Percentiles rank a stretch among this genome's conserved stretches.
Evolutionary conservation across 2,113 vertebrate genomes (phyloP).

Genomic region (Piliocolobus tephrosceles): DNA sequence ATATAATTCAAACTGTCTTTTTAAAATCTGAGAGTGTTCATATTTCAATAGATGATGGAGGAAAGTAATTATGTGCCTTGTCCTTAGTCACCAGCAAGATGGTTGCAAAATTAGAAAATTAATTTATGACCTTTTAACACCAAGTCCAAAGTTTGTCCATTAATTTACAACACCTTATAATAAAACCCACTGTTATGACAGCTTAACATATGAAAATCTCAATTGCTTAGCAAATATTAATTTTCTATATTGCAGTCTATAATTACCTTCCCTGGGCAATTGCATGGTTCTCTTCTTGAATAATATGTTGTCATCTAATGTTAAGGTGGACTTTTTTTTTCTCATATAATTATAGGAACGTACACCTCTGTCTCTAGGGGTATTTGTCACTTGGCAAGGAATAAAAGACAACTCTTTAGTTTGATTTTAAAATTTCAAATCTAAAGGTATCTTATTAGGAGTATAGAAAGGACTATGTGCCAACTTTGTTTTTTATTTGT

Average conservation of each 20-base stretch:
- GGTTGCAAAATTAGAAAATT: constrained; percentile 56
- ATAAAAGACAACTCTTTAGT: background rate
- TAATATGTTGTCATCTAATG: constrained; percentile 30
- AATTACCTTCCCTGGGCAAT: constrained; percentile 56
- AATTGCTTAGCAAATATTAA: constrained; percentile 56
- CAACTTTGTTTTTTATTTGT: background rate
- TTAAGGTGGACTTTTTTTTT: constrained; percentile 48
- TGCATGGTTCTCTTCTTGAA: constrained; percentile 43
- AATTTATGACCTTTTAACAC: constrained; percentile 58
- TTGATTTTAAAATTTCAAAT: background rate
- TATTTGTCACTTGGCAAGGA: background rate
- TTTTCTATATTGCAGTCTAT: constrained; percentile 47
- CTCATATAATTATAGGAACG: background rate
- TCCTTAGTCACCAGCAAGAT: constrained; percentile 33
- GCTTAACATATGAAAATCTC: constrained; percentile 42
- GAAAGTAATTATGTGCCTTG: constrained; percentile 32
- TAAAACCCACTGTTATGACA: constrained; percentile 60
- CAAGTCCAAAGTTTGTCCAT: constrained; percentile 40
- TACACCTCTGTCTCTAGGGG: background rate
- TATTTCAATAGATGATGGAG: constrained; percentile 33
- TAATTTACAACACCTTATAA: constrained; percentile 45
- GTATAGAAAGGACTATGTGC: background rate
- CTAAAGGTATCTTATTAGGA: background rate
- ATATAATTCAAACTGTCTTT: background rate
- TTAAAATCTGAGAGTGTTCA: background rate